Conservation (phyloP, 2,888 invertebrate genomes). For the Lithosia quadra region DNA sequence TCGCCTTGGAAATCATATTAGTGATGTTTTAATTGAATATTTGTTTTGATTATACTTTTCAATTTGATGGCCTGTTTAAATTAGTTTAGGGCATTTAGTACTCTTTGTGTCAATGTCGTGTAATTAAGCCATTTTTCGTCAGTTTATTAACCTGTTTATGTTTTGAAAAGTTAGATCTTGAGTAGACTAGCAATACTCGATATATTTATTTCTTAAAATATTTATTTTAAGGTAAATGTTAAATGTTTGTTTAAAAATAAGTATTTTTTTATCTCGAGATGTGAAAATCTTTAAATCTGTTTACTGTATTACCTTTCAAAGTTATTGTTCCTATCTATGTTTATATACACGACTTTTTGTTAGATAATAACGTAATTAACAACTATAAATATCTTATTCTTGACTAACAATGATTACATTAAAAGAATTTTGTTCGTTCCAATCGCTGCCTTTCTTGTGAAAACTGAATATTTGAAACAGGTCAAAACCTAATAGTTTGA, state of each 20-base stretch:
- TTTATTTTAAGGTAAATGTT: neutral
- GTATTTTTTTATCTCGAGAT: neutral
- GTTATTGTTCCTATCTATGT: neutral
- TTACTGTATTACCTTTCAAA: neutral
- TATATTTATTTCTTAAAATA: neutral
- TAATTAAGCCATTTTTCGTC: neutral
- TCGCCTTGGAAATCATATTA: constrained; percentile 27
- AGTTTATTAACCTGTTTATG: neutral
- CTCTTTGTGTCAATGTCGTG: neutral
- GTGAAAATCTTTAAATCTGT: neutral
- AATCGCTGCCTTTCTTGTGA: too few relatives aligned
- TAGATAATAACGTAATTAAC: neutral
- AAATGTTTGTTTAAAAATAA: neutral
- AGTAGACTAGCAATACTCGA: neutral
- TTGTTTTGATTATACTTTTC: neutral
- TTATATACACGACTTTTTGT: neutral
- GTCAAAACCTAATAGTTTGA: too few relatives aligned
- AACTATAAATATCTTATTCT: neutral
- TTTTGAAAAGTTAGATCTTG: neutral
- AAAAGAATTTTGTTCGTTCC: neutral
- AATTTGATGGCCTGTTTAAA: neutral
- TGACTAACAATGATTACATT: neutral
- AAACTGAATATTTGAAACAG: too few relatives aligned
- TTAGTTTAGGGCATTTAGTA: neutral
- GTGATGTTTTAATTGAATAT: constrained; percentile 21